Conservation (phyloP, 2,113 vertebrate species). For the Psittacula cyanocephala region DNA sequence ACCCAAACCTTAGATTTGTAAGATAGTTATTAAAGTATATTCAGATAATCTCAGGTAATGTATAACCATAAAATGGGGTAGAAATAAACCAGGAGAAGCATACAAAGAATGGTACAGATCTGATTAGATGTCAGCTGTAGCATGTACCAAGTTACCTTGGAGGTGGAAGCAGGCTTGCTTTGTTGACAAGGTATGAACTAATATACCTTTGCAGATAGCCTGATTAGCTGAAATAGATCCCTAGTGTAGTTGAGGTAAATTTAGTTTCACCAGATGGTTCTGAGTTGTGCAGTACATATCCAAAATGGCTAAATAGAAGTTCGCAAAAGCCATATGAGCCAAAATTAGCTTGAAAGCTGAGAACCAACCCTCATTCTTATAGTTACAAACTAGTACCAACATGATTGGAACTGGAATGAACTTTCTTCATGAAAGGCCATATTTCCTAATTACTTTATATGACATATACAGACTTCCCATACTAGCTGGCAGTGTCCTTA, state of each 20-base stretch:
- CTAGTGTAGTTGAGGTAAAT: not conserved
- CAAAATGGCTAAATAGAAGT: not conserved
- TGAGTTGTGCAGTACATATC: not conserved
- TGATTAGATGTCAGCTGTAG: not conserved
- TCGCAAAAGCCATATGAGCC: not conserved
- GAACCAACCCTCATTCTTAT: not conserved
- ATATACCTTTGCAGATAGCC: not conserved
- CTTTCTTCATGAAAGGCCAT: not conserved
- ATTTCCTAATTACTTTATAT: not conserved
- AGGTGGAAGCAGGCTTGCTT: not conserved
- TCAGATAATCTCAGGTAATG: not conserved
- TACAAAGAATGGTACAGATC: not conserved
- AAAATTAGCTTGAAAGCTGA: not conserved
- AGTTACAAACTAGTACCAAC: not conserved
- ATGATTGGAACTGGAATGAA: not conserved
- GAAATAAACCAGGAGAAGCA: not conserved
- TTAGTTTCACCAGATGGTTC: not conserved
- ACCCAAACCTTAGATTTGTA: not conserved
- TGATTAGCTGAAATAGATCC: not conserved
- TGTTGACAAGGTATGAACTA: not conserved
- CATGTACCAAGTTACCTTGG: not conserved
- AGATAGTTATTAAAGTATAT: not conserved
- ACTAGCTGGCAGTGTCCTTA: not conserved
- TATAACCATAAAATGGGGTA: not conserved
- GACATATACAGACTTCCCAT: not conserved